Percentiles rank a stretch among this genome's conserved stretches.
These are phyloP conservation scores for Odontomachus brunneus DNA, from an alignment of 1,140 invertebrate genomes.

Conservation along the genomic window DNA sequence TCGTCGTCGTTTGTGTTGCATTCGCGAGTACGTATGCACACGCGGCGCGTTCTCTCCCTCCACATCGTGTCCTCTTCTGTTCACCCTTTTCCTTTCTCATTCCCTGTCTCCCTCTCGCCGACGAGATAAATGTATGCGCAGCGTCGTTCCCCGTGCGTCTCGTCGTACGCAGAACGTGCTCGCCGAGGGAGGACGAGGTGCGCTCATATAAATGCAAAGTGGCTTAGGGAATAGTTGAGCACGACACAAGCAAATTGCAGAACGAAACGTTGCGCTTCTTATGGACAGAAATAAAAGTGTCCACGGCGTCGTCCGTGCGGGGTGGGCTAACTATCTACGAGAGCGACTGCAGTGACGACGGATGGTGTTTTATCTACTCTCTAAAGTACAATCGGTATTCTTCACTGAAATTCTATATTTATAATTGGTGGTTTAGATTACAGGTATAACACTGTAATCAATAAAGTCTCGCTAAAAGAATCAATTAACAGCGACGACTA, in stretches of 20 bases:
- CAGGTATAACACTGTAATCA: no score
- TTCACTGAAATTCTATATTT: no score
- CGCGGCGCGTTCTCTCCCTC: neutral
- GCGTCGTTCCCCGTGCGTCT: neutral
- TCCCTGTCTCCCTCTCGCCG: neutral
- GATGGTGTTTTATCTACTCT: neutral
- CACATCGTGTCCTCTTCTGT: slow-evolving; percentile 15
- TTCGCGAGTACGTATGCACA: neutral
- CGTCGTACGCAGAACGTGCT: slow-evolving; percentile 41
- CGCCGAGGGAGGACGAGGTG: slow-evolving; percentile 35
- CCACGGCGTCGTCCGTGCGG: neutral
- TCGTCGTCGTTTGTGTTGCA: slow-evolving; percentile 10
- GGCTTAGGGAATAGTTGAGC: slow-evolving; percentile 62
- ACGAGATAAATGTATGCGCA: slow-evolving; percentile 35
- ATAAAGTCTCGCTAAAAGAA: no score
- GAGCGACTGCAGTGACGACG: neutral
- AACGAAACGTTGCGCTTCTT: slow-evolving; percentile 50
- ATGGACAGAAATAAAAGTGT: slow-evolving; percentile 29
- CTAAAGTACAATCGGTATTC: neutral
- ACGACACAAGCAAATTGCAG: slow-evolving; percentile 63
- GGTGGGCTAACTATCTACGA: slow-evolving; percentile 10
- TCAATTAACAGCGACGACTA: no score
- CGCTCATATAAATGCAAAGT: slow-evolving; percentile 79
- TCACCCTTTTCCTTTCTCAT: slow-evolving; percentile 18
- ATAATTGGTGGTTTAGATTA: no score